Percentiles rank a stretch among this genome's conserved stretches.
phyloP scores from a whole-genome alignment of 1,140 invertebrate genomes.

The Proctacanthus coquilletti region DNA sequence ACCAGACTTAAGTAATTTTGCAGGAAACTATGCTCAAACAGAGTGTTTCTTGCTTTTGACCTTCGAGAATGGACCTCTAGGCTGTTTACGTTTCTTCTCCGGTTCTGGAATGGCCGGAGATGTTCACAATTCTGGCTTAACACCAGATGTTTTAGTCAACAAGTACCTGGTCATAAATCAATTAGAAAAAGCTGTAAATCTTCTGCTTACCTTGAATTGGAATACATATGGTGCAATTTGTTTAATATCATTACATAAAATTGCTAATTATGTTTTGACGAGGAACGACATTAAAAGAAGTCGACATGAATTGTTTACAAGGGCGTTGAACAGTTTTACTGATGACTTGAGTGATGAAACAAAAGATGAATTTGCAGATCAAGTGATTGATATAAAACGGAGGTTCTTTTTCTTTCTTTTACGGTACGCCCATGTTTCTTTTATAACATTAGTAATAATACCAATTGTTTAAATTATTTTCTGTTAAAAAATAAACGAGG shows the following conservation, averaged over 20 bases:
- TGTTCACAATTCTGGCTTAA: constrained; percentile 32
- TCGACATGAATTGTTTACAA: constrained; percentile 50
- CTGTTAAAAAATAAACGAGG: not conserved
- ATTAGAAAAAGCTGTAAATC: constrained; percentile 49
- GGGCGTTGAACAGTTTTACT: constrained; percentile 51
- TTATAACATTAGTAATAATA: not conserved
- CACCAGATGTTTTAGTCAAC: constrained; percentile 41
- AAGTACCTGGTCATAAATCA: constrained; percentile 48
- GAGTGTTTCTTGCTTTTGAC: constrained; percentile 37
- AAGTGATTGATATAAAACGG: constrained; percentile 55
- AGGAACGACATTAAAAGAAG: constrained; percentile 36
- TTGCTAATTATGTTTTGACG: constrained; percentile 47
- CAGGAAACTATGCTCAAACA: constrained; percentile 31
- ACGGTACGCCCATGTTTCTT: constrained; percentile 34
- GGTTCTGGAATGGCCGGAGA: constrained; percentile 24
- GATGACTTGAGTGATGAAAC: constrained; percentile 47
- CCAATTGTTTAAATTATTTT: not conserved
- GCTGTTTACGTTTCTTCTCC: constrained; percentile 20
- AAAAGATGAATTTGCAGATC: constrained; percentile 52
- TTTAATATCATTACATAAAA: constrained; percentile 50
- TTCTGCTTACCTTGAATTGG: constrained; percentile 54
- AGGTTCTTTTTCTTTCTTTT: constrained; percentile 65
- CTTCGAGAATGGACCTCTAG: constrained; percentile 42
- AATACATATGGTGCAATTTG: constrained; percentile 49
- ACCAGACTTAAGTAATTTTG: constrained; percentile 31